Conservation (phyloP, 2,797 vertebrate genomes). For the Gymnoscopelus braueri region DNA sequence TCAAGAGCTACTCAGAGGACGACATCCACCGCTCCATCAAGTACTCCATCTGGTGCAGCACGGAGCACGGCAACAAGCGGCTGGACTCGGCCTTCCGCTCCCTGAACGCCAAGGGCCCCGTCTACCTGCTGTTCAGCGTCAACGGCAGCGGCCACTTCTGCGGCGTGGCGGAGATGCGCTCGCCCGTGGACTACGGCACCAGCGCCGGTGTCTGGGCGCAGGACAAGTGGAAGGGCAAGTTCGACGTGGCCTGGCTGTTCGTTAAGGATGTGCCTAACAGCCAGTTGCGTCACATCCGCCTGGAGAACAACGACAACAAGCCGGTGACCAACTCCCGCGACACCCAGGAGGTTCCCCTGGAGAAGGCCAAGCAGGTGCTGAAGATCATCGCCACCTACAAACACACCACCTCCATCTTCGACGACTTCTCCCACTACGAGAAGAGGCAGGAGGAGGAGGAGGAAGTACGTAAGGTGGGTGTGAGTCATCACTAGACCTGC, state of each 20-base stretch:
- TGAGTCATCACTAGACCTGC: not conserved
- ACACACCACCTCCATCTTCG: conserved; percentile 98
- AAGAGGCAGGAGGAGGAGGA: conserved; percentile 97
- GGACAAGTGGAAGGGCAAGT: conserved; percentile 99
- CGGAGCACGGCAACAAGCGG: conserved; percentile 96
- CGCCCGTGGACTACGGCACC: conserved; percentile 95
- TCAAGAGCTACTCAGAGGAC: conserved; percentile 98
- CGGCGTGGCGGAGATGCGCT: conserved; percentile 96
- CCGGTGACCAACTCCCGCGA: conserved; percentile 97
- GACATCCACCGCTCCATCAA: conserved; percentile 99
- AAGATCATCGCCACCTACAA: conserved; percentile 95
- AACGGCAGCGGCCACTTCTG: conserved; percentile 97
- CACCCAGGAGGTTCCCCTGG: conserved; percentile 96
- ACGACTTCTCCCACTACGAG: conserved; percentile 98
- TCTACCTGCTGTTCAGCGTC: conserved; percentile 95
- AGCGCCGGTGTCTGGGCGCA: conserved; percentile 97
- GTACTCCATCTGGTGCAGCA: conserved; percentile 99
- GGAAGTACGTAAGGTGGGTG: conserved; percentile 91
- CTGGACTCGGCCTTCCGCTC: conserved; percentile 92
- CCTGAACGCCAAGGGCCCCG: conserved; percentile 88
- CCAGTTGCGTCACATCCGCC: conserved; percentile 94
- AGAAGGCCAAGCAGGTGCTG: conserved; percentile 96
- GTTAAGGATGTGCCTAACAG: conserved; percentile 97
- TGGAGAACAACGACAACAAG: conserved; percentile 99
- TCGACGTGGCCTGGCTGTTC: conserved; percentile 96